A percentile compares a stretch with the other conserved stretches of the same genome.
phyloP scores from a whole-genome alignment of 2,797 vertebrate species.

The Chaunax sp. region DNA sequence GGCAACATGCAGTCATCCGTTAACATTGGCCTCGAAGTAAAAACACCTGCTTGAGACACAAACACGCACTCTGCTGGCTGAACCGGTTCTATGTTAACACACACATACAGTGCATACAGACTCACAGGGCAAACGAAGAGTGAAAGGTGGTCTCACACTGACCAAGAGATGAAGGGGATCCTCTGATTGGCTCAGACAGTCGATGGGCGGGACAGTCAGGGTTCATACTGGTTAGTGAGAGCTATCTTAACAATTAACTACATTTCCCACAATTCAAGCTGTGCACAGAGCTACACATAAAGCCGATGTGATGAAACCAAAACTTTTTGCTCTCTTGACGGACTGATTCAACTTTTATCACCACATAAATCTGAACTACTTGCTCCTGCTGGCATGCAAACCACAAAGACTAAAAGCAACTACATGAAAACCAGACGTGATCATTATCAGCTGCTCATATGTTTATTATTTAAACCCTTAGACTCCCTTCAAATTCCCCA shows the following conservation, averaged over 20 bases:
- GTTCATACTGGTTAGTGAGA: conserved; percentile 21
- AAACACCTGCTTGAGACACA: conserved; percentile 69
- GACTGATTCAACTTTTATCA: background rate
- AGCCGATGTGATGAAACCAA: conserved; percentile 2
- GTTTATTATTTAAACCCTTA: background rate
- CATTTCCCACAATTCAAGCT: conserved; percentile 50
- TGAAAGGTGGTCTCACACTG: conserved; percentile 41
- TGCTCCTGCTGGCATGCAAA: conserved; percentile 52
- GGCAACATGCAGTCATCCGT: conserved; percentile 86
- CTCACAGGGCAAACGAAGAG: conserved; percentile 54
- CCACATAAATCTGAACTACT: conserved; percentile 6
- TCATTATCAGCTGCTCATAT: conserved; percentile 13
- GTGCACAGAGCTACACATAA: conserved; percentile 43
- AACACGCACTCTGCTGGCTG: conserved; percentile 69
- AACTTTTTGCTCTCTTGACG: background rate
- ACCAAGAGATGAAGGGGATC: conserved; percentile 37
- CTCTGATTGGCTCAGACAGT: conserved; percentile 53
- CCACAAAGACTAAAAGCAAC: conserved; percentile 43
- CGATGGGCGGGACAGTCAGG: conserved; percentile 39
- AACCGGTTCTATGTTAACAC: conserved; percentile 60
- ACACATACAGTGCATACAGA: conserved; percentile 47
- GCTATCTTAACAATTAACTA: conserved; percentile 36
- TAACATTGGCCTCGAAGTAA: conserved; percentile 80
- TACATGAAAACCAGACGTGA: conserved; percentile 19
- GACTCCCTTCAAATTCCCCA: too few species aligned